phyloP scores from a whole-genome alignment of 2,113 vertebrate species.

The Eulemur macaco region DNA sequence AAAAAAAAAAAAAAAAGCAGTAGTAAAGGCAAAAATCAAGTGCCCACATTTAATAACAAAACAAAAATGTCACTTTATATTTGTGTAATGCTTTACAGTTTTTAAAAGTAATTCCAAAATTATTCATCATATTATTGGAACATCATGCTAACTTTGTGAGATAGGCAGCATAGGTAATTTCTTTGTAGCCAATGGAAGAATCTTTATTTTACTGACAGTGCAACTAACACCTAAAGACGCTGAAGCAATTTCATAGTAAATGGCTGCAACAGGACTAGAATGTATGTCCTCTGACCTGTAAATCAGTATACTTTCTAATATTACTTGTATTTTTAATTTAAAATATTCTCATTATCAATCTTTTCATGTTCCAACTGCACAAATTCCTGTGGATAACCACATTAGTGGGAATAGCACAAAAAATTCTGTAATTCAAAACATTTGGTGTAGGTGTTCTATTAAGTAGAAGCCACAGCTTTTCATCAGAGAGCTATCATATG shows the following conservation, averaged over 20 bases:
- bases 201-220: neutral
- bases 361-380: neutral
- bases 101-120: slow-evolving; percentile 19
- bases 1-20: neutral
- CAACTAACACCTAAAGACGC: neutral
- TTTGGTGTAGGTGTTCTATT: neutral
- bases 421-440: neutral
- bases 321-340: neutral
- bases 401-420: neutral
- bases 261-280: neutral
- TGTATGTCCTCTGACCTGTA: neutral
- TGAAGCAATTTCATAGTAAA: slow-evolving; percentile 4
- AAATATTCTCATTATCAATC: neutral
- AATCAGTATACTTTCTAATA: neutral
- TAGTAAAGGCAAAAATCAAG: slow-evolving; percentile 25
- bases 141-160: neutral
- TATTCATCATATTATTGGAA: neutral
- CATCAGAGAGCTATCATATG: neutral
- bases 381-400: neutral
- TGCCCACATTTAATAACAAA: neutral
- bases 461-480: neutral
- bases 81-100: neutral
- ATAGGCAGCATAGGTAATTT: neutral
- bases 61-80: slow-evolving; percentile 5
- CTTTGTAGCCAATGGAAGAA: neutral